These are phyloP conservation scores for Sylvia atricapilla DNA, from an alignment of 2,113 vertebrate genomes.

Conservation along the genomic window DNA sequence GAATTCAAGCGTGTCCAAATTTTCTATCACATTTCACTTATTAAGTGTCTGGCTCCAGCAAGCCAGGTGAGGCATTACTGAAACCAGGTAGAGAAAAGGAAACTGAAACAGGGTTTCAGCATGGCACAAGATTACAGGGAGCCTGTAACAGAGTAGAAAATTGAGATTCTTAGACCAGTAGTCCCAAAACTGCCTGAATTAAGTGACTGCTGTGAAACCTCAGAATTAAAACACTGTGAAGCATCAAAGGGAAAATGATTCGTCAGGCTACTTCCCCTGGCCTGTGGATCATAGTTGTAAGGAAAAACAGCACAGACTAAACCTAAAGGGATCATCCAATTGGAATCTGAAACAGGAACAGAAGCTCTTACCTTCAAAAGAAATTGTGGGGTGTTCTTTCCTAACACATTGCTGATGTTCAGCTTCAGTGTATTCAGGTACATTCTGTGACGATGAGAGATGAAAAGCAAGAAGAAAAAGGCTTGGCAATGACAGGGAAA, in stretches of 20 bases:
- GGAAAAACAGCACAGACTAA: constrained; percentile 3
- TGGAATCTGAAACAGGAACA: background rate
- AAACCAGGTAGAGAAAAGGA: background rate
- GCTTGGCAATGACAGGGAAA: constrained; percentile 77
- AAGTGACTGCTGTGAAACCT: background rate
- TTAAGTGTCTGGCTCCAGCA: background rate
- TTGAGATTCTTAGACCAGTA: background rate
- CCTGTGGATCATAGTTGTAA: background rate
- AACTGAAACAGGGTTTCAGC: background rate
- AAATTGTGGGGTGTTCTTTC: constrained; percentile 89
- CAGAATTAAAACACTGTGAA: background rate
- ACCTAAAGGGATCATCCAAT: background rate
- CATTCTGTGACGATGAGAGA: constrained; percentile 74
- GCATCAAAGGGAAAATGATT: background rate
- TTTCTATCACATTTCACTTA: background rate
- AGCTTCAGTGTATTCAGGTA: constrained; percentile 58
- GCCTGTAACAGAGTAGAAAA: background rate
- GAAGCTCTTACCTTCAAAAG: constrained; percentile 87
- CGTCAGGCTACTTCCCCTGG: background rate
- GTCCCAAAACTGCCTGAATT: background rate
- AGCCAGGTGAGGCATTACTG: background rate
- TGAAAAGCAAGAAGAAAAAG: constrained; percentile 77
- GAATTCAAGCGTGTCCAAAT: background rate
- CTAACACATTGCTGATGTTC: constrained; percentile 79
- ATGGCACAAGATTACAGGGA: background rate